phyloP scores from a whole-genome alignment of 2,888 invertebrate genomes.

The Notocelia uddmanniana region DNA sequence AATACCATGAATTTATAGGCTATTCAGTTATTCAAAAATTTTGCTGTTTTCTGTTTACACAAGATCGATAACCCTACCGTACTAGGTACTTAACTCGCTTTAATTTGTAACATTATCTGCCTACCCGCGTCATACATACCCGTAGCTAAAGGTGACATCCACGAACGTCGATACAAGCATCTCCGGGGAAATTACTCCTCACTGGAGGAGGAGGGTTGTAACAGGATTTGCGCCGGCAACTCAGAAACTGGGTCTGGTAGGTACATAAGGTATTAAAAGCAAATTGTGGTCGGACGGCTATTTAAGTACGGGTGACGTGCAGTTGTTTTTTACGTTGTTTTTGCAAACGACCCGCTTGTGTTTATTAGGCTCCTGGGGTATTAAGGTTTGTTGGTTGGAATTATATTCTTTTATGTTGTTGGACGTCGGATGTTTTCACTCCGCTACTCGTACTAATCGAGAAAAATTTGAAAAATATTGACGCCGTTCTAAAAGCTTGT shows the following conservation, averaged over 20 bases:
- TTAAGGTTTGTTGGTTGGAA: conserved; percentile 50
- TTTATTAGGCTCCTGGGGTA: conserved; percentile 50
- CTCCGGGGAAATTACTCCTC: conserved; percentile 73
- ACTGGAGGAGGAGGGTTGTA: conserved; percentile 51
- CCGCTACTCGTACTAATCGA: background rate
- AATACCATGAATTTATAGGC: background rate
- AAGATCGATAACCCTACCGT: background rate
- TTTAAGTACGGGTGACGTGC: conserved; percentile 28
- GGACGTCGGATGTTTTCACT: background rate
- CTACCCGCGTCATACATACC: conserved; percentile 24
- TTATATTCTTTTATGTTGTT: background rate
- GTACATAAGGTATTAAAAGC: conserved; percentile 57
- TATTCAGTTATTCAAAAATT: background rate
- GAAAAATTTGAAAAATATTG: background rate
- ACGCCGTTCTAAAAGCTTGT: no score
- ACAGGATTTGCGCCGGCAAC: conserved; percentile 58
- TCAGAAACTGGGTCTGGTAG: conserved; percentile 56
- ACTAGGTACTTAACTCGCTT: conserved; percentile 10
- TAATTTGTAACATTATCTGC: conserved; percentile 22
- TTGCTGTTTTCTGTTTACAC: background rate
- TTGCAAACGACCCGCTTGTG: conserved; percentile 8
- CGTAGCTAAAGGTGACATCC: conserved; percentile 36
- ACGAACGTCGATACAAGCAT: conserved; percentile 64
- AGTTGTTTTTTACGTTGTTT: conserved; percentile 25
- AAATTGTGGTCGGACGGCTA: conserved; percentile 60